Evolutionary conservation across 2,113 vertebrate species (phyloP), one percentile per base, ranked within the genome.

Genomic region (Chaetodon trifascialis): DNA sequence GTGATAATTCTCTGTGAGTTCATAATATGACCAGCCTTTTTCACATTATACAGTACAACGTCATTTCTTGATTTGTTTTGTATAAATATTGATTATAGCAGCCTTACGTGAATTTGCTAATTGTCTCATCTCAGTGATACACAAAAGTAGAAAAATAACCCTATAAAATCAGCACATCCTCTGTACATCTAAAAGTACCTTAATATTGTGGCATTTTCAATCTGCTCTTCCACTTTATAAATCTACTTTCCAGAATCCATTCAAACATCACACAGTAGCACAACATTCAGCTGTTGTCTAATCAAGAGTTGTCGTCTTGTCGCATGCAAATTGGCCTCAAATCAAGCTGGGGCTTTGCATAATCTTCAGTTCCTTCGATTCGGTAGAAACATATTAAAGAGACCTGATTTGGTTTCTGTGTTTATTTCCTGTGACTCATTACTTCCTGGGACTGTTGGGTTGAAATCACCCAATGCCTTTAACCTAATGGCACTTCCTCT

Each of bases 341-440:
- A 34, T 42, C n/a, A 58, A 34, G 7, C 34, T 21, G 15, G 19
- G 4, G 42, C 16, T 58, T 51, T 56, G 23, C 17, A 30, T 63
- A 55, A 25, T 81, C 19, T n/a, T 15, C 42, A 34, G 3, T 17
- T 25, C 14, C 46, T 52, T n/a, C 40, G 42, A 49, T 5, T 16
- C 1, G 2, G 7, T 17, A 36, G 42, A 76, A 65, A 36, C 49
- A 3, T 16, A 30, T 40, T 44, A 62, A 49, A 69, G 4, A 10
- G 58, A 40, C 4, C n/a, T n/a, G 51, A 7, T 59, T 49, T 70
- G 14, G 40, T 40, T 70, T 19, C 47, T 44, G 38, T 7, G 30
- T 42, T 58, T n/a, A 67, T 63, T 40, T 59, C 6, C 51, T 36
- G 47, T 64, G 38, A 60, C 46, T 66, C 72, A 40, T 40, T 65